Conservation (phyloP, 1,140 invertebrate genomes). For the Lepidostoma basale region DNA sequence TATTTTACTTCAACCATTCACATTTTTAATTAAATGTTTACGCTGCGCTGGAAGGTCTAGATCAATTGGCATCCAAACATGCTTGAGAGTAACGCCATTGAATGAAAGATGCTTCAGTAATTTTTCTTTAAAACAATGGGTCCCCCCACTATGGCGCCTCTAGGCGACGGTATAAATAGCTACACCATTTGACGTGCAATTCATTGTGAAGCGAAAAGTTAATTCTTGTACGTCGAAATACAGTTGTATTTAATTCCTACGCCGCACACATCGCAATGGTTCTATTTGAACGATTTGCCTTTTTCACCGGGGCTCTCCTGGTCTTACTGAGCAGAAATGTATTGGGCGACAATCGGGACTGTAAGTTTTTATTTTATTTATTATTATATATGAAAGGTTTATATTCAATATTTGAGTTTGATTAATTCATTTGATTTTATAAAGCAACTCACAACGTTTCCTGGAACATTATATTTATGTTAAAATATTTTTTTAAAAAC, state of each 20-base stretch:
- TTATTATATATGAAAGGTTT: background rate
- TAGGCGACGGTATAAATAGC: conserved; percentile 2
- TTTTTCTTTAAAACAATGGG: too few species aligned
- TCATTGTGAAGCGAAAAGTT: background rate
- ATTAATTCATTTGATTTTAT: too few species aligned
- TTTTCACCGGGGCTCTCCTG: background rate
- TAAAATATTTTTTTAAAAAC: too few species aligned
- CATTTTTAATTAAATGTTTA: too few species aligned
- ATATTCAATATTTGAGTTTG: background rate
- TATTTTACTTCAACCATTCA: too few species aligned
- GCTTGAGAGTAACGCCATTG: too few species aligned
- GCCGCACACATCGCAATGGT: background rate
- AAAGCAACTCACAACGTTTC: too few species aligned
- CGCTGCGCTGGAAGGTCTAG: too few species aligned
- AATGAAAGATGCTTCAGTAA: too few species aligned
- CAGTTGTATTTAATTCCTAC: background rate
- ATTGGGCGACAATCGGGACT: background rate
- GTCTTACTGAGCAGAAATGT: background rate
- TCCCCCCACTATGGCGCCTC: background rate
- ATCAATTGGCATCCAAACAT: too few species aligned
- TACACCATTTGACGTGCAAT: background rate
- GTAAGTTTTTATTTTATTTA: background rate
- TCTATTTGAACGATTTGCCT: background rate
- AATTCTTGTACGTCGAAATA: background rate
- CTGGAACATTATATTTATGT: too few species aligned